Base-by-base conservation (phyloP, 2,797 vertebrate species). In the Pangasius macronema region DNA sequence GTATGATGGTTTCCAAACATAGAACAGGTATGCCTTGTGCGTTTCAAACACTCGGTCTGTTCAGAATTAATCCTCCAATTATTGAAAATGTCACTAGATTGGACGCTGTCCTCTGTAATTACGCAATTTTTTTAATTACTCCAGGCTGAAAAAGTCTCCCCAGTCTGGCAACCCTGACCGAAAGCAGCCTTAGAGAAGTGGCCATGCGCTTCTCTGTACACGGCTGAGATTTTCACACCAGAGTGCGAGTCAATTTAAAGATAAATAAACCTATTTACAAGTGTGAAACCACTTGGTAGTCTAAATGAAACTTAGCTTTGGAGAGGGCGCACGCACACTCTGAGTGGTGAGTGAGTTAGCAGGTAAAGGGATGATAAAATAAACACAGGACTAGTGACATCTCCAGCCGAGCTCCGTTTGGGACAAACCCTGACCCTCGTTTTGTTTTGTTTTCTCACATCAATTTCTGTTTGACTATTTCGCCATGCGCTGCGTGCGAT, bases 231-330 rank as follows among this genome's bases (percentile, higher is more conserved):
- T 87, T 87, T 88, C 88, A 67, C 91, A 91, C 89, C 83, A 33
- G 57, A 46, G 75, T 90, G 88, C 87, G 90, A 88, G 84, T 85
- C 85, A 82, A 83, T 39, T 88, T 90, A 87, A 87, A 89, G 87
- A 65, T 88, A 89, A 91, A 90, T 87, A 89, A 89, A 89, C 76
- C 89, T 63, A 70, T 91, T 91, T 89, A 84, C 88, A 90, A 87
- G 90, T 89, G 89, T 87, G 80, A 90, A 88, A 82, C 81, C 68
- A 82, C 80, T 88, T 88, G 88, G 82, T 65, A 39, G 20, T n/a
- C 81, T 87, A 73, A 90, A 91, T 80, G 72, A 83, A 85, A 72
- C 67, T 72, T 18, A 51, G 61, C 80, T 90, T 55, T 59, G 33
- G 57, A n/a, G 5, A 36, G 36, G 73, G 68, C 72, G 57, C 79